Base-by-base conservation (phyloP, 2,113 vertebrate genomes). In the Naja naja region DNA sequence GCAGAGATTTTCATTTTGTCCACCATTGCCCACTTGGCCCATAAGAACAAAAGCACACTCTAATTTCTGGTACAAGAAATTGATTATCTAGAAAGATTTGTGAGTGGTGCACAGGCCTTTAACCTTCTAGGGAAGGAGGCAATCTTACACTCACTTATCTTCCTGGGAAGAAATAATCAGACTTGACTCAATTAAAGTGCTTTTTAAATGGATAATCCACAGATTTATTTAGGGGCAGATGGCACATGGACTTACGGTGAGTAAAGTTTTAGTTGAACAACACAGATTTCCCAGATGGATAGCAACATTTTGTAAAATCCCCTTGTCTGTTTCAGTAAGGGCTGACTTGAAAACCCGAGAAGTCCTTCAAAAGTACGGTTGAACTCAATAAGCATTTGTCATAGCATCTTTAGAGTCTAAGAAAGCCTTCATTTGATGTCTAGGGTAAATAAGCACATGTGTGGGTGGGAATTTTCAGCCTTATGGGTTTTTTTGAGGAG, bases 41-140 rank as follows among this genome's bases (percentile, higher is more conserved):
- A 94, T 96, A 95, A 95, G 96, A 96, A 96, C 94, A 97, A 96
- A 96, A 96, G 93, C 94, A 92, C 89, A 94, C 94, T 94, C 95
- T 94, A 95, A 95, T 96, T 97, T 96, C 94, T 96, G 90, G 90
- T 95, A 96, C 93, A 95, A 95, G 94, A 91, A 94, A 95, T 94
- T 94, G 92, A 95, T 96, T 96, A 96, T 95, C 93, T 89, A 90
- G 96, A 94, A 96, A 96, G 96, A 97, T 96, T 95, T 97, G 95
- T 94, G 95, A 95, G 91, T 96, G 96, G 92, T 94, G 85, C 93
- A 43, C 93, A 96, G 39, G 92, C 87, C 85, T 56, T 54, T 96
- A 95, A 95, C 94, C 94, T 96, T 96, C 94, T 96, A 95, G 91
- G 92, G 95, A 96, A 96, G 94, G 88, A 93, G 47, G 91, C 54